phyloP scores from a whole-genome alignment of 2,797 vertebrate genomes.

The Epinephelus malabaricus region DNA sequence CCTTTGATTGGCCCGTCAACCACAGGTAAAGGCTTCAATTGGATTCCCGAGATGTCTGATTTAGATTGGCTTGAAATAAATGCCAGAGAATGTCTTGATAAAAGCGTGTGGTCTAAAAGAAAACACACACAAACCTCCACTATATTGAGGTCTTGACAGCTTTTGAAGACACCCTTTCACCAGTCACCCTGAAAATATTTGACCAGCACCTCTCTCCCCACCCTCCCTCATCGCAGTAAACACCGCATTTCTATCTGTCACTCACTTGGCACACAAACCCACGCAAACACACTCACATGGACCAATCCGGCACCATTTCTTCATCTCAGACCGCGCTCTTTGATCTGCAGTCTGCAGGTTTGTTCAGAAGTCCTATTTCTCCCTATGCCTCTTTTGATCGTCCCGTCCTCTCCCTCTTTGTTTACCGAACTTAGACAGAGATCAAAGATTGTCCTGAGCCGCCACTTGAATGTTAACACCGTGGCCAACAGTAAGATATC shows the following conservation, averaged over 20 bases:
- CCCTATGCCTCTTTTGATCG: conserved; percentile 57
- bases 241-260: conserved; percentile 29
- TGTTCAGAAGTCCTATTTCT: conserved; percentile 65
- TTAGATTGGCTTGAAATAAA: conserved; percentile 40
- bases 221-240: conserved; percentile 30
- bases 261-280: conserved; percentile 11
- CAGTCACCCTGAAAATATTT: conserved; percentile 67
- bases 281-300: conserved; percentile 12
- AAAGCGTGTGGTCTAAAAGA: background rate
- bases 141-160: conserved; percentile 58
- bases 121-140: background rate
- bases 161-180: conserved; percentile 68
- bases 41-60: conserved; percentile 35
- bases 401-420: conserved; percentile 58
- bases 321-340: conserved; percentile 39
- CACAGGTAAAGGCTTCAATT: conserved; percentile 33
- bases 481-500: conserved; percentile 36
- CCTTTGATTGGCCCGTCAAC: conserved; percentile 52
- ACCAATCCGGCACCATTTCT: conserved; percentile 29
- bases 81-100: conserved; percentile 39
- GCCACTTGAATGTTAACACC: conserved; percentile 57
- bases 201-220: conserved; percentile 31
- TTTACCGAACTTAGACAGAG: conserved; percentile 63
- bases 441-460: conserved; percentile 67
- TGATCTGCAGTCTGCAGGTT: conserved; percentile 66